Evolutionary conservation across 1,140 invertebrate species (phyloP).

Genomic region (Drosophila repleta): DNA sequence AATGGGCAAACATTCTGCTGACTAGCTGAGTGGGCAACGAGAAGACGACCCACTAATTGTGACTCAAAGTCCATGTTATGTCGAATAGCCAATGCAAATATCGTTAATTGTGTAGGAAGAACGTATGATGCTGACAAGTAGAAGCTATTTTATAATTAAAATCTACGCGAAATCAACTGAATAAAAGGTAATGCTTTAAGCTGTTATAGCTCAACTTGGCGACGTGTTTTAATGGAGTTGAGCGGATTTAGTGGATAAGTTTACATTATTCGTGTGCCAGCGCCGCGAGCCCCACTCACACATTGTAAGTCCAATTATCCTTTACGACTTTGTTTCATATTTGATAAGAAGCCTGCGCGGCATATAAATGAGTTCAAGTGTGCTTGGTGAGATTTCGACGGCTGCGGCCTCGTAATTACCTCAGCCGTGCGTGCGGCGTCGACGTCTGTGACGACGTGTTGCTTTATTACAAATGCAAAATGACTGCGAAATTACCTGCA

Average conservation of each 20-base stretch:
- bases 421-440: conserved; percentile 41
- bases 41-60: background rate
- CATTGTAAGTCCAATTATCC: conserved; percentile 79
- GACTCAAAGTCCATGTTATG: too few species aligned
- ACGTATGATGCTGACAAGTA: too few species aligned
- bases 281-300: conserved; percentile 34
- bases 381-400: conserved; percentile 29
- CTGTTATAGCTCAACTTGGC: conserved; percentile 8
- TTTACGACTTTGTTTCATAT: conserved; percentile 82
- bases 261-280: conserved; percentile 70
- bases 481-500: conserved; percentile 73
- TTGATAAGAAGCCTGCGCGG: conserved; percentile 77
- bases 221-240: conserved; percentile 52
- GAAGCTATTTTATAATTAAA: too few species aligned
- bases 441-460: conserved; percentile 67
- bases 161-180: too few species aligned
- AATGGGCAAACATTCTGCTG: background rate
- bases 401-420: conserved; percentile 64
- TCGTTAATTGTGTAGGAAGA: too few species aligned
- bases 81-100: too few species aligned
- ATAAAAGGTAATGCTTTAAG: background rate
- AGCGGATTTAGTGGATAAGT: conserved; percentile 64
- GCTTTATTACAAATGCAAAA: conserved; percentile 82
- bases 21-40: background rate
- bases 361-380: conserved; percentile 69